A percentile compares a stretch with the other conserved stretches of the same genome.
Conservation (phyloP, 2,888 invertebrate genomes). For the Reticulitermes lucifugus region DNA sequence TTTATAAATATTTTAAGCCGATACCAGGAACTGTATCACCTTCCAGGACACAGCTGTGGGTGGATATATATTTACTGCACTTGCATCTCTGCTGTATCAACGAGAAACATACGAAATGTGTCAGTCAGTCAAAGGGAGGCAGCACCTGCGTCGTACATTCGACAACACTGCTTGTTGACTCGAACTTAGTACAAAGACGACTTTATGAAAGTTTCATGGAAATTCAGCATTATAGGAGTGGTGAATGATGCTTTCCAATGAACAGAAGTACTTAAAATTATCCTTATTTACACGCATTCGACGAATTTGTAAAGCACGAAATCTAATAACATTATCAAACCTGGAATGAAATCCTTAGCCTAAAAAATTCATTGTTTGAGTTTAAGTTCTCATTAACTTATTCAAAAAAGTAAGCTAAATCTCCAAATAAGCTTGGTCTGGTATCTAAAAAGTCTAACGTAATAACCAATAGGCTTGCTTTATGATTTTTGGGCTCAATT, state of each 20-base stretch:
- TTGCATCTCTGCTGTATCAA: neutral
- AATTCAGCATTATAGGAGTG: neutral
- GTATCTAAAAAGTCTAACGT: no score
- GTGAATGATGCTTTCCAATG: slow-evolving; percentile 7
- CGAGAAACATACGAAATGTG: neutral
- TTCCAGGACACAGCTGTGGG: neutral
- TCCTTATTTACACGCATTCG: neutral
- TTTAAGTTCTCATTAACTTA: no score
- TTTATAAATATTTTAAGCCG: no score
- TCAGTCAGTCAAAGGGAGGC: neutral
- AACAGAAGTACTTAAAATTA: neutral
- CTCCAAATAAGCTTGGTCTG: no score
- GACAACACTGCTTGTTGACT: neutral
- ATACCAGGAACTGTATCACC: no score
- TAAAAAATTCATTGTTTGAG: no score
- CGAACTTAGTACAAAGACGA: slow-evolving; percentile 2
- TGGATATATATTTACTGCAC: neutral
- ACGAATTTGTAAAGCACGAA: no score
- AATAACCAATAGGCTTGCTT: no score
- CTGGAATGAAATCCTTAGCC: no score
- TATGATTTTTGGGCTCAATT: no score
- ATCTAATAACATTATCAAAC: no score
- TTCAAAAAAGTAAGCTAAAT: no score
- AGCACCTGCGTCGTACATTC: slow-evolving; percentile 8
- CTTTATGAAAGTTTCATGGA: slow-evolving; percentile 14